Base-by-base conservation (phyloP, 2,888 invertebrate species). In the Apotomis betuletana region DNA sequence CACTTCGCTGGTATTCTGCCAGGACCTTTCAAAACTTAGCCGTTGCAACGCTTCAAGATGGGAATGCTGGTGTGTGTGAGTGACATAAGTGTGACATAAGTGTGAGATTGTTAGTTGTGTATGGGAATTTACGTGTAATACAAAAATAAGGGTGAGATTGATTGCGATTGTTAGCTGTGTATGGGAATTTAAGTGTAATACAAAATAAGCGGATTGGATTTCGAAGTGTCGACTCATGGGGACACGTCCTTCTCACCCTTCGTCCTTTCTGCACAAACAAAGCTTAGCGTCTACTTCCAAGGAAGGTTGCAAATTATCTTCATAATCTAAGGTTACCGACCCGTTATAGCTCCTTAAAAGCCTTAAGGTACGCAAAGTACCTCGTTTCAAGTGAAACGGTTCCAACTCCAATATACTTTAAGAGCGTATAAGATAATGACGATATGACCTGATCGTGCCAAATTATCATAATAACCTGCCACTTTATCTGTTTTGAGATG, bases 321-420 rank as follows among this genome's bases (percentile, higher is more conserved):
- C 36, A 61, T 68, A 59, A 59, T 52, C 57, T 46, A 9, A 52
- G 68, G 68, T 61, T 27, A 46, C 9, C 61, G 69, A 69, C 61
- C 69, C n/a, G 13, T 55, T 58, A 58, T 36, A 41, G 51, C 62
- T 58, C 58, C 51, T 41, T 69, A 52, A 63, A 63, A 69, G 63
- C 58, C 27, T 63, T 61, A 55, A 68, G 54, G 54, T 54, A 55
- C 57, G 44, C 52, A 15, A 64, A 63, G 57, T 52, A n/a, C 51
- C n/a, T 27, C 41, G 51, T 57, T 69, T 58, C 54, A 54, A 36
- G 51, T 27, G 15, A 58, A 58, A 63, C 51, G 57, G 62, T 63
- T 58, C 41, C 15, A 58, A 63, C 41, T 51, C 57, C 51, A 5
- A 36, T 44, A 49, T 49, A 49, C 49, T 49, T 49, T 13, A 52